Evolutionary conservation across 2,113 vertebrate genomes (phyloP), one percentile per base, ranked within the genome.

Genomic region (Gnathochromis pfefferi): DNA sequence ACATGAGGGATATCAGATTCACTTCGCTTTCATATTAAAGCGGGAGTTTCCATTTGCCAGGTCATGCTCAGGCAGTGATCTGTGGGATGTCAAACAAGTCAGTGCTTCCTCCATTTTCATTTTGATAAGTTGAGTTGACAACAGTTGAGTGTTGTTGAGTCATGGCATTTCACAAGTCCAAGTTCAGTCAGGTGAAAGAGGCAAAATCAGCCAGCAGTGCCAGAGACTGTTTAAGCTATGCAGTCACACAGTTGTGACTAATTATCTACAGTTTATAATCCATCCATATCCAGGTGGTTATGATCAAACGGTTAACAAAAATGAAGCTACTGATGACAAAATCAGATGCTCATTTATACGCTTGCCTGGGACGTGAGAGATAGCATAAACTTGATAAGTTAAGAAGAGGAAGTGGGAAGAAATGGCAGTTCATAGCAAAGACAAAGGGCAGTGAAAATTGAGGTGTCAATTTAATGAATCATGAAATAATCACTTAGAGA

Each of bases 391-490:
- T 68, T 86, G 82, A 87, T 79, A 49, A 82, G 83, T 90, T 68
- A 21, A 75, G 38, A 33, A 70, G 81, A 87, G 42, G 63, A 87
- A 54, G 84, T 83, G 45, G 53, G 4, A 8, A 83, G 85, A 88
- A 85, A 38, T 83, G 63, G 26, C 83, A 84, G 82, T 87, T 89
- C 88, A 86, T 85, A 75, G 45, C 54, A 55, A 84, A 90, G 47
- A 82, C 28, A 87, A 88, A 83, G 88, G 82, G 10, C 54, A 70
- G 38, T 65, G 81, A 63, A 84, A 79, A 88, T 38, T 40, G 33
- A 60, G 26, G n/a, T 80, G 60, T 89, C 82, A 68, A 85, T 85
- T 83, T 86, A 94, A 88, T 84, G 81, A 92, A 55, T 89, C 58
- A 81, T 80, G 40, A 84, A 90, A 87, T 93, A 89, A 92, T 90